phyloP scores from a whole-genome alignment of 2,888 invertebrate species.

The Rhingia campestris region DNA sequence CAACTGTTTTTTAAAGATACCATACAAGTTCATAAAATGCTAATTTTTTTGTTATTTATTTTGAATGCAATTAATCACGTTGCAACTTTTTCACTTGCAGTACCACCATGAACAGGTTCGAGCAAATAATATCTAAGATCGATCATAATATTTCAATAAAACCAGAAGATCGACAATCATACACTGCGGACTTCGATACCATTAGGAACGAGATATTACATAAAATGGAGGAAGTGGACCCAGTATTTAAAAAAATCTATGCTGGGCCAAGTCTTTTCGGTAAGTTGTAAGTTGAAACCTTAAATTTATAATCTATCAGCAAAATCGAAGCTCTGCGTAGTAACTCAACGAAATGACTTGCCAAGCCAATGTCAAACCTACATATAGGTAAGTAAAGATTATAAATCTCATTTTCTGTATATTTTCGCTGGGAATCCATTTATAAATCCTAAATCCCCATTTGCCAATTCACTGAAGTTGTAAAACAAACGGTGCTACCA shows the following conservation, averaged over 20 bases:
- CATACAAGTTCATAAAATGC: not conserved
- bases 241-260: conserved; percentile 48
- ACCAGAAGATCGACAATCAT: conserved; percentile 20
- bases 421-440: no score
- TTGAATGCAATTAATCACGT: not conserved
- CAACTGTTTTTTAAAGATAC: no score
- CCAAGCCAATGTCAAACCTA: no score
- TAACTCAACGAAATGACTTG: no score
- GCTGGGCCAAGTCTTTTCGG: conserved; percentile 62
- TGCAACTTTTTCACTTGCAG: conserved; percentile 12
- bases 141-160: conserved; percentile 24
- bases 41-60: no score
- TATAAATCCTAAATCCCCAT: no score
- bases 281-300: conserved; percentile 28
- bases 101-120: conserved; percentile 9
- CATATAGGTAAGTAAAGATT: no score
- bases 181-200: conserved; percentile 55
- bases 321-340: no score
- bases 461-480: no score
- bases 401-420: no score
- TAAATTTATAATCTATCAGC: no score
- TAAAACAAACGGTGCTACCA: no score
- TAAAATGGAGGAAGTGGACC: conserved; percentile 45
- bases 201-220: conserved; percentile 58
- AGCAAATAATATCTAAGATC: not conserved